A percentile compares a stretch with the other conserved stretches of the same genome.
Evolutionary conservation across 2,797 vertebrate species (phyloP).

Genomic region (Gastrophryne carolinensis): DNA sequence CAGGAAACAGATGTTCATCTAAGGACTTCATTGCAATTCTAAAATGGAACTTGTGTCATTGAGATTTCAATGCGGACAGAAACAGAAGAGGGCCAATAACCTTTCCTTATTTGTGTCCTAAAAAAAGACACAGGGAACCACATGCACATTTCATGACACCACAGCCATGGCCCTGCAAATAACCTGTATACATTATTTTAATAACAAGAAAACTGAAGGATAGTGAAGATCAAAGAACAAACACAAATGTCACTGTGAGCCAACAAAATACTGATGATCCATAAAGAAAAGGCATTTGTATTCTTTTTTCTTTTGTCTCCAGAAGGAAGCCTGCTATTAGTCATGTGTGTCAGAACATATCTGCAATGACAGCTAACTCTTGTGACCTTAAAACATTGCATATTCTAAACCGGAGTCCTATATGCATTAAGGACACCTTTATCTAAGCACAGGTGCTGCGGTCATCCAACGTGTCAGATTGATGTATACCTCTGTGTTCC

Average conservation of each 20-base stretch:
- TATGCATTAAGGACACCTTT: constrained; percentile 6
- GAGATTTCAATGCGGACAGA: no score
- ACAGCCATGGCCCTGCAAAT: no score
- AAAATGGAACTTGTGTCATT: no score
- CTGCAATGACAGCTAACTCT: background rate
- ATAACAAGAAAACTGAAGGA: background rate
- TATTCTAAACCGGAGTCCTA: constrained; percentile 6
- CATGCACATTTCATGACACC: no score
- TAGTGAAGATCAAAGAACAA: constrained; percentile 5
- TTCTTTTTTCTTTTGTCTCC: no score
- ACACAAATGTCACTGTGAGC: background rate
- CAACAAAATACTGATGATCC: background rate
- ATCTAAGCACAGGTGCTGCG: constrained; percentile 6
- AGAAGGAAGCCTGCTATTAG: background rate
- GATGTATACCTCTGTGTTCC: constrained; percentile 12
- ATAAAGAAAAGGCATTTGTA: background rate
- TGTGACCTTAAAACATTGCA: constrained; percentile 21
- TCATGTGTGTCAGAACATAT: background rate
- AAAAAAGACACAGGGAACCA: no score
- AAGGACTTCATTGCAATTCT: no score
- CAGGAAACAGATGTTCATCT: no score
- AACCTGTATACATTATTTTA: no score
- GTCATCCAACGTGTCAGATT: constrained; percentile 10
- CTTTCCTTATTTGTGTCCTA: no score
- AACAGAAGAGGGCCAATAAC: no score